Percentiles rank a stretch among this genome's conserved stretches.
Conservation (phyloP, 2,797 vertebrate species). For the Halcyon leucocephala region DNA sequence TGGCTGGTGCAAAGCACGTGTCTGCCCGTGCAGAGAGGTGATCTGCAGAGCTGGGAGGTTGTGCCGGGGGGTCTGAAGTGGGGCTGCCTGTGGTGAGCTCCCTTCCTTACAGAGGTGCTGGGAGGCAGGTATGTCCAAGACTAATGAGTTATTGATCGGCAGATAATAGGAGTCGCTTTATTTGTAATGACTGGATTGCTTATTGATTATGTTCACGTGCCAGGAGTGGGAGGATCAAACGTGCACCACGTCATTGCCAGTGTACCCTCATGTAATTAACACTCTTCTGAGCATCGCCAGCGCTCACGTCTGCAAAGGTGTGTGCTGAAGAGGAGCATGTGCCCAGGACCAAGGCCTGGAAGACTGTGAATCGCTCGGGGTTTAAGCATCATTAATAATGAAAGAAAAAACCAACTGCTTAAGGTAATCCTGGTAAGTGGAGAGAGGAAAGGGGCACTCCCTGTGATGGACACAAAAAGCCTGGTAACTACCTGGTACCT, state of each 20-base stretch:
- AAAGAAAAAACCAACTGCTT: not conserved
- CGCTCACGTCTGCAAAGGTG: rapidly evolving
- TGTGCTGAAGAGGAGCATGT: not conserved
- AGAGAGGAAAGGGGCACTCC: not conserved
- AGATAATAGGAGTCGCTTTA: conserved; percentile 15
- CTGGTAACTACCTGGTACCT: not conserved
- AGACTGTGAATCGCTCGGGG: not conserved
- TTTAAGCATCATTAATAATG: not conserved
- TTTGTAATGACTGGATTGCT: conserved; percentile 34
- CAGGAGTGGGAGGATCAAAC: not conserved
- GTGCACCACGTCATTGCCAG: not conserved
- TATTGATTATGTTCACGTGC: not conserved
- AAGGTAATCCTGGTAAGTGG: not conserved
- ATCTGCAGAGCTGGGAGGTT: not conserved
- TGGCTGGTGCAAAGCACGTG: not conserved
- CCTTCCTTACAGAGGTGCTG: not conserved
- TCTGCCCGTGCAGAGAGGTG: rapidly evolving
- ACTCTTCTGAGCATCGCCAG: rapidly evolving
- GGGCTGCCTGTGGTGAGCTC: not conserved
- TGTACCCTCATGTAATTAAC: not conserved
- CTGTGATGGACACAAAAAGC: not conserved
- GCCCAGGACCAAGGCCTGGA: not conserved
- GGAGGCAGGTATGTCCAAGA: not conserved
- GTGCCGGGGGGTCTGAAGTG: rapidly evolving
- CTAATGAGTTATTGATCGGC: conserved; percentile 44